These are phyloP conservation scores for Syrphus vitripennis DNA, from an alignment of 2,888 invertebrate genomes.

Conservation along the genomic window DNA sequence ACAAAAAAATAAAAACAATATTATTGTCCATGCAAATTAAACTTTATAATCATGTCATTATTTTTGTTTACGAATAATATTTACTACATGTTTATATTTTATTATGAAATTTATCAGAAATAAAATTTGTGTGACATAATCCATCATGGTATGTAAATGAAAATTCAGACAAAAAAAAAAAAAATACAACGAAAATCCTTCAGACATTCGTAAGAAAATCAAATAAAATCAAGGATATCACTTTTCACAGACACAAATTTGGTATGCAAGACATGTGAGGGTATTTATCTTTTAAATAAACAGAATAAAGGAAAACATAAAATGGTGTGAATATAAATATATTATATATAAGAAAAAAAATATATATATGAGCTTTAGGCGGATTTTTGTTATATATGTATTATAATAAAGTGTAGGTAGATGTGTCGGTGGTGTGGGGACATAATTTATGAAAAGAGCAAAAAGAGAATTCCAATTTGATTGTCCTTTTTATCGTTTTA, in stretches of 20 bases:
- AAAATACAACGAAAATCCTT: neutral
- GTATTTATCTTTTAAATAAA: slow-evolving; percentile 11
- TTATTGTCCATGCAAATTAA: slow-evolving; percentile 8
- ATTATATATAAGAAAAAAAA: neutral
- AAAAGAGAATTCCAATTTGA: neutral
- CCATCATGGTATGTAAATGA: neutral
- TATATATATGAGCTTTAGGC: neutral
- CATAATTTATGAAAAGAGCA: neutral
- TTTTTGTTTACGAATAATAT: neutral
- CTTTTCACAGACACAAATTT: neutral
- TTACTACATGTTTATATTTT: neutral
- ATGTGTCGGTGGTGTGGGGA: neutral
- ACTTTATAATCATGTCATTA: slow-evolving; percentile 3
- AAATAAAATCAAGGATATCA: slow-evolving; percentile 19
- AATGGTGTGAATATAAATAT: slow-evolving; percentile 1
- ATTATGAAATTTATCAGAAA: neutral
- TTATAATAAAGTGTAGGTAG: neutral
- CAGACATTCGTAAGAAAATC: neutral
- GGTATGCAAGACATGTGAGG: neutral
- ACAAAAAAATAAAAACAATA: neutral
- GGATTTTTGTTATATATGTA: neutral
- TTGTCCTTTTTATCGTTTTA: neutral
- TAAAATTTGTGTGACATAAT: slow-evolving; percentile 5
- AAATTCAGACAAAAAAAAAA: neutral
- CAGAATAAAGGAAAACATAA: neutral